These are phyloP conservation scores for Catotricha subobsoleta DNA, from an alignment of 2,888 invertebrate species.

Conservation along the genomic window DNA sequence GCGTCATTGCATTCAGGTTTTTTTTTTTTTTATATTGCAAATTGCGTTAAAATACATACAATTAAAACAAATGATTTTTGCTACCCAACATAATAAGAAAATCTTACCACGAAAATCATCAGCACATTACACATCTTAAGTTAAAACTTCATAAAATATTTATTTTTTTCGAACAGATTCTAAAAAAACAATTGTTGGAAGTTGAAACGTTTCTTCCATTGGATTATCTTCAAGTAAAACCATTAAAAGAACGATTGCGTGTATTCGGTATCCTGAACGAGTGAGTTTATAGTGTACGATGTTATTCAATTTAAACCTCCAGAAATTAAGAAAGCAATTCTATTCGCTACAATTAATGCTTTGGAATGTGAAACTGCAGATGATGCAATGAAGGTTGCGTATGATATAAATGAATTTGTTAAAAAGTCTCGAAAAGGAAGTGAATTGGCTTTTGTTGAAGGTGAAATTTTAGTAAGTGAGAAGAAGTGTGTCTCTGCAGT, in stretches of 20 bases:
- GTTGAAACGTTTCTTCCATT: conserved; percentile 96
- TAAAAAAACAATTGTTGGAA: conserved; percentile 95
- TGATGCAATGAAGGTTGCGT: conserved; percentile 92
- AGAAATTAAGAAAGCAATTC: conserved; percentile 86
- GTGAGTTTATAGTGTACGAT: conserved; percentile 88
- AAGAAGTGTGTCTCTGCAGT: too few relatives aligned
- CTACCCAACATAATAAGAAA: too few relatives aligned
- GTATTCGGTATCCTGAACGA: too few relatives aligned
- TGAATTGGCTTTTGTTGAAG: conserved; percentile 91
- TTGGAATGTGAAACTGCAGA: conserved; percentile 98
- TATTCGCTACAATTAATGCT: conserved; percentile 97
- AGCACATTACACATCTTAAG: too few relatives aligned
- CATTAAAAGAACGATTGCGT: conserved; percentile 73
- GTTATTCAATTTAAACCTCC: conserved; percentile 90
- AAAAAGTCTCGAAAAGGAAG: conserved; percentile 95
- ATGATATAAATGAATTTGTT: conserved; percentile 82
- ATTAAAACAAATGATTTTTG: too few relatives aligned
- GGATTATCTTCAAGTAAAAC: conserved; percentile 90
- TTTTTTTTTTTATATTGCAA: neutral
- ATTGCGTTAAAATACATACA: neutral
- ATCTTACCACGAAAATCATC: too few relatives aligned
- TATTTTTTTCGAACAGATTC: too few relatives aligned
- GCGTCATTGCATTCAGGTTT: conserved; percentile 69
- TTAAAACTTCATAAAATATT: too few relatives aligned
- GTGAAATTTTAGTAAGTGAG: too few relatives aligned